Base-by-base conservation (phyloP, 2,888 invertebrate genomes). In the Trichacis sp. region DNA sequence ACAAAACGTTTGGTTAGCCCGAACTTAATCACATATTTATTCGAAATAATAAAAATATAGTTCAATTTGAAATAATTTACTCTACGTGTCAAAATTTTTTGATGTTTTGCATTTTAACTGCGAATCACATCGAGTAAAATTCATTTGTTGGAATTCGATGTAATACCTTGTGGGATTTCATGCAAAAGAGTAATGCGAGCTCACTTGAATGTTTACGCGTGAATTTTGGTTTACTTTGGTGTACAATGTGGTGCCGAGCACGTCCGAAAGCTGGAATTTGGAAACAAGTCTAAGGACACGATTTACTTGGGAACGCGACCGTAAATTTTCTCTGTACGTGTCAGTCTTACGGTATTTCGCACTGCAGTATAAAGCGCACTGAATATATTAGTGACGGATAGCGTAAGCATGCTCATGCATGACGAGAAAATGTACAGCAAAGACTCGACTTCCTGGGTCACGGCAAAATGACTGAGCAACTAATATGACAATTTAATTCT, bases 311-410 rank as follows among this genome's bases (percentile, higher is more conserved):
- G 15, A 17, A 42, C 42, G 18, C 17, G 42, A 42, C 18, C 3
- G 17, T 42, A 42, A 42, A 42, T 42, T 42, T 18, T 42, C 42
- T 14, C 42, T 42, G 17, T 42, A 42, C 42, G 42, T 42, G 42
- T 42, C 42, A 42, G 42, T 42, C 42, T 42, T 6, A 42, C 42
- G 42, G 42, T 42, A 17, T 15, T 14, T 42, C 11, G 42, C 18
- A 17, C 42, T 18, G 14, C 42, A 15, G 42, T 15, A 9, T 9
- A 42, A 17, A 42, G 17, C n/a, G 42, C 42, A 15, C 14, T 42
- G 42, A 12, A 42, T 42, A 42, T 15, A 42, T 18, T 42, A 42
- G 42, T 42, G 42, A 42, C 42, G 42, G 17, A 42, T 42, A 18
- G 15, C 9, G 42, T 42, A 42, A 42, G 42, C 42, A 42, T 42